Conservation (phyloP, 1,140 invertebrate genomes). For the Planococcus citri region DNA sequence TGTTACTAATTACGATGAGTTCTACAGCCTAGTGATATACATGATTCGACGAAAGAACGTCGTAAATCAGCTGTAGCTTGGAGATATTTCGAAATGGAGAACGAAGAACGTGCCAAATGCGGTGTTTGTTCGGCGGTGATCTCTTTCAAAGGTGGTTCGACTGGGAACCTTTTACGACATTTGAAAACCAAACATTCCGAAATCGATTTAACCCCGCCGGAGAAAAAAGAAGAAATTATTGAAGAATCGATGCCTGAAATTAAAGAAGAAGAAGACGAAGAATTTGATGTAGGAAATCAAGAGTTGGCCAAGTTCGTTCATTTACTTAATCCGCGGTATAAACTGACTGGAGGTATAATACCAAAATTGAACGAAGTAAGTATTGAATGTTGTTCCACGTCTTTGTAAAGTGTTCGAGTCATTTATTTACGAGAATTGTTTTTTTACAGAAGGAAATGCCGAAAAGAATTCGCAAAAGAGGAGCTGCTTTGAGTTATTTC, state of each 20-base stretch:
- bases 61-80: background rate
- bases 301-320: conserved; percentile 4
- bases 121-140: background rate
- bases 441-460: background rate
- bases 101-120: conserved; percentile 1
- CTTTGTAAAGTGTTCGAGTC: too few relatives aligned
- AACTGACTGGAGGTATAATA: background rate
- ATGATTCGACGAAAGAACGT: background rate
- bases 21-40: background rate
- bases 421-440: background rate
- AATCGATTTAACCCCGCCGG: background rate
- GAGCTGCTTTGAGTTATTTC: conserved; percentile 9
- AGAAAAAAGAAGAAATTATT: background rate
- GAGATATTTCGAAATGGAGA: conserved; percentile 14
- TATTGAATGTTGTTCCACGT: background rate
- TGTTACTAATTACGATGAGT: too few relatives aligned
- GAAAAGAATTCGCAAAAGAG: background rate
- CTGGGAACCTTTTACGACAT: conserved; percentile 2
- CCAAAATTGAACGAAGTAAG: background rate
- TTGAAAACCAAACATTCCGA: conserved; percentile 14
- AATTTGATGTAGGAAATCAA: background rate
- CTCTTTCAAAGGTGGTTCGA: conserved; percentile 10
- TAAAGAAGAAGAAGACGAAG: background rate
- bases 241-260: background rate
- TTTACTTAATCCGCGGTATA: background rate